Conservation (phyloP, 2,797 vertebrate genomes). For the Hydrolagus colliei region DNA sequence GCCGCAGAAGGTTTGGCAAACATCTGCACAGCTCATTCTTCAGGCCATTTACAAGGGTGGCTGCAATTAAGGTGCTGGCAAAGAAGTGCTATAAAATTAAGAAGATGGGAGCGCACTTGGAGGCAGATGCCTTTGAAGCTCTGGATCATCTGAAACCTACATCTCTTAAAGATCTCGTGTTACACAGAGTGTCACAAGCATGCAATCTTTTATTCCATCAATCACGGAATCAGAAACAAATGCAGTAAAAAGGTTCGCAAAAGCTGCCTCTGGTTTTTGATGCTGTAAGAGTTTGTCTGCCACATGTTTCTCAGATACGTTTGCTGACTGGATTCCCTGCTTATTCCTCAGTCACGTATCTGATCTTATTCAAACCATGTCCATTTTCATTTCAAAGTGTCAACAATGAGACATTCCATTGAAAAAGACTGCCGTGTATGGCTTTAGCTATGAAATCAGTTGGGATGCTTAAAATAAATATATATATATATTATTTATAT, state of each 20-base stretch:
- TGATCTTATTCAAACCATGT: too few relatives aligned
- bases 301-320: background rate
- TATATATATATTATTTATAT: too few relatives aligned
- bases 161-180: background rate
- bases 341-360: background rate
- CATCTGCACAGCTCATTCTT: conserved; percentile 14
- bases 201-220: conserved; percentile 1
- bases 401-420: too few relatives aligned
- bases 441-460: too few relatives aligned
- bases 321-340: background rate
- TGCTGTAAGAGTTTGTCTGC: background rate
- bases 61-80: background rate
- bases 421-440: too few relatives aligned
- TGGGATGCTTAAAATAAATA: too few relatives aligned
- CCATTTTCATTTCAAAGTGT: too few relatives aligned
- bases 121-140: background rate
- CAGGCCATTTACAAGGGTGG: conserved; percentile 1
- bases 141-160: background rate
- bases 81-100: conserved; percentile 18
- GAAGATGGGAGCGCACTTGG: background rate
- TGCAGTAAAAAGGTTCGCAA: background rate
- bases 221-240: background rate
- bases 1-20: background rate
- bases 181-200: background rate
- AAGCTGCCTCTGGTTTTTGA: background rate